Evolutionary conservation across 1,140 invertebrate species (phyloP).

Genomic region (Drosophila lacteicornis): DNA sequence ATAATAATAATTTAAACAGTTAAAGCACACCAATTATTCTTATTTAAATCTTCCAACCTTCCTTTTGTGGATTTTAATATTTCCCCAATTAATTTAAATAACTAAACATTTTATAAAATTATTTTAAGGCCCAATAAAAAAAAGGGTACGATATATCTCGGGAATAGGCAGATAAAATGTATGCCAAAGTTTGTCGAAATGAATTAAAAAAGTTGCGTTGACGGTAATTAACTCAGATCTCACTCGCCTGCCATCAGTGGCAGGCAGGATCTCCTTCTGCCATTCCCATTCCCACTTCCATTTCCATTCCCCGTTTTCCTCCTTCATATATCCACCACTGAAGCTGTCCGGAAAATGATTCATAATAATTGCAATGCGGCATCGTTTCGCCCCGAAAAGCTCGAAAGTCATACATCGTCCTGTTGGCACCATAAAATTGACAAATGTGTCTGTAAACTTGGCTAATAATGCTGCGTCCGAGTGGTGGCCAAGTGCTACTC

Average conservation of each 20-base stretch:
- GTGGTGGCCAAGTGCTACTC: slow-evolving; percentile 9
- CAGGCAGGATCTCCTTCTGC: neutral
- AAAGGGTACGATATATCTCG: neutral
- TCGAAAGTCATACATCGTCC: slow-evolving; percentile 56
- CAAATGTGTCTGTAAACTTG: slow-evolving; percentile 84
- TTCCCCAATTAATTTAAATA: neutral
- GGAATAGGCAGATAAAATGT: slow-evolving; percentile 32
- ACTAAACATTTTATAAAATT: neutral
- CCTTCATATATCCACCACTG: neutral
- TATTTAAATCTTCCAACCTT: neutral
- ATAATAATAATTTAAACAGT: neutral
- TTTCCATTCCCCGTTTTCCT: neutral
- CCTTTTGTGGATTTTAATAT: neutral
- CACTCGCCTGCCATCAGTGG: neutral
- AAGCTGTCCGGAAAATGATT: slow-evolving; percentile 67
- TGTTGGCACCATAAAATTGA: slow-evolving; percentile 82
- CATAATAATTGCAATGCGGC: slow-evolving; percentile 83
- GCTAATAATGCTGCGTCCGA: slow-evolving; percentile 68
- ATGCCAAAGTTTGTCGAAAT: slow-evolving; percentile 63
- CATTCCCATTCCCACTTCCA: neutral
- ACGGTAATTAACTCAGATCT: slow-evolving; percentile 68
- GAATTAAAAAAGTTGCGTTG: slow-evolving; percentile 73
- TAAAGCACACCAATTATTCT: neutral
- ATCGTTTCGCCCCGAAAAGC: slow-evolving; percentile 50
- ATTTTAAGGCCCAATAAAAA: neutral